phyloP scores from a whole-genome alignment of 1,140 invertebrate species.

The Bradysia coprophila region DNA sequence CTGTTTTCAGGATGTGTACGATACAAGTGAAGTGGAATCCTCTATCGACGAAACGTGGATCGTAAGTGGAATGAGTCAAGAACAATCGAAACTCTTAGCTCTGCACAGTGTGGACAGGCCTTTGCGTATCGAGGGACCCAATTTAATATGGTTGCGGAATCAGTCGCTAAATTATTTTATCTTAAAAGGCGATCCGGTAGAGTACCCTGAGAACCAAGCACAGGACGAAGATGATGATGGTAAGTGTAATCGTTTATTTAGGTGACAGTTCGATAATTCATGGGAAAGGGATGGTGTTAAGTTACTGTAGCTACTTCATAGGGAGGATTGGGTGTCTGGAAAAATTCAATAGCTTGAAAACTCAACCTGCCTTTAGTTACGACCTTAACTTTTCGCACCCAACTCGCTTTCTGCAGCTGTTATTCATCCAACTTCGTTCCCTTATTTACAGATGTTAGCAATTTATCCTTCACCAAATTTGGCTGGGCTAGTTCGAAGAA shows the following conservation, averaged over 20 bases:
- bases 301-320: too few relatives aligned
- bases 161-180: conserved; percentile 70
- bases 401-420: too few relatives aligned
- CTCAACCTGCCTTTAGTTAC: too few relatives aligned
- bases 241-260: conserved; percentile 20
- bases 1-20: too few relatives aligned
- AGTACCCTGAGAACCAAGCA: conserved; percentile 12
- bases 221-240: conserved; percentile 38
- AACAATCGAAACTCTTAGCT: conserved; percentile 55
- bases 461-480: conserved; percentile 39
- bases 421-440: too few relatives aligned
- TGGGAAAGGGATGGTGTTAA: too few relatives aligned
- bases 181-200: conserved; percentile 43
- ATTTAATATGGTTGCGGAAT: conserved; percentile 58
- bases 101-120: conserved; percentile 46
- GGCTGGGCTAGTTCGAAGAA: conserved; percentile 25
- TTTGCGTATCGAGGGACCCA: conserved; percentile 78
- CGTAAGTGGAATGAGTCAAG: conserved; percentile 66
- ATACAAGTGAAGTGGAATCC: conserved; percentile 51
- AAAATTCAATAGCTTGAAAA: too few relatives aligned
- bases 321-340: too few relatives aligned
- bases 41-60: conserved; percentile 86
- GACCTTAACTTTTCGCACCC: too few relatives aligned
- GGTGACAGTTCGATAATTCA: too few relatives aligned
- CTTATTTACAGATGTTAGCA: conserved; percentile 42